Percentiles rank a stretch among this genome's conserved stretches.
These are phyloP conservation scores for Rhinogobius similis DNA, from an alignment of 2,113 vertebrate species.

Conservation along the genomic window DNA sequence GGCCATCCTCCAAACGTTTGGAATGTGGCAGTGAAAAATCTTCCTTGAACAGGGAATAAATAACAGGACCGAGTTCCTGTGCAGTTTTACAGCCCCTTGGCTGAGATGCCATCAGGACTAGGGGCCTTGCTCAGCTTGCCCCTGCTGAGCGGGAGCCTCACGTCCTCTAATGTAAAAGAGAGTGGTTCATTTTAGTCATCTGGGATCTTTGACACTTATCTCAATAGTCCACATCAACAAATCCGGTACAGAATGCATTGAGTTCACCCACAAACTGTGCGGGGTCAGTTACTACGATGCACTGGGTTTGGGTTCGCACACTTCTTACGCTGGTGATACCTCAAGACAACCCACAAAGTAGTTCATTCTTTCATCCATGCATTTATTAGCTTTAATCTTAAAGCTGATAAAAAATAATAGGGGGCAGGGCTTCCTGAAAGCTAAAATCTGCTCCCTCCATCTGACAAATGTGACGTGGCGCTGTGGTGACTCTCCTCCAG, in stretches of 20 bases:
- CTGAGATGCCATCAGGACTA: background rate
- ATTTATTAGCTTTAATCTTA: too few relatives aligned
- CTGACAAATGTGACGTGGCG: too few relatives aligned
- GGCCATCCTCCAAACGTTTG: background rate
- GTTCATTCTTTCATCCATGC: too few relatives aligned
- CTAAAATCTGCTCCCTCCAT: too few relatives aligned
- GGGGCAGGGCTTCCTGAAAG: too few relatives aligned
- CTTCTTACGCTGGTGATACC: background rate
- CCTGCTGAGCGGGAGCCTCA: background rate
- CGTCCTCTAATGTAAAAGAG: background rate
- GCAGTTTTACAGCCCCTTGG: background rate
- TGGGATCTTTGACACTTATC: background rate
- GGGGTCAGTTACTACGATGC: background rate
- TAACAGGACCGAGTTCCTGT: background rate
- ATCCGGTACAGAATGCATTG: background rate
- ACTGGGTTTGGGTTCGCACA: background rate
- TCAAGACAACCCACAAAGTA: too few relatives aligned
- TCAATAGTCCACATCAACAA: background rate
- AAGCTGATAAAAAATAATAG: too few relatives aligned
- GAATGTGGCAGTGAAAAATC: background rate
- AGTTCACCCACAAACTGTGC: background rate
- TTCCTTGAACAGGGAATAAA: background rate
- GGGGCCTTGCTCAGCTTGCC: background rate
- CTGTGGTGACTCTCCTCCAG: too few relatives aligned
- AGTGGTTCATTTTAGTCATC: background rate